These are phyloP conservation scores for Pachycephala philippinensis DNA, from an alignment of 2,113 vertebrate species.

Conservation along the genomic window DNA sequence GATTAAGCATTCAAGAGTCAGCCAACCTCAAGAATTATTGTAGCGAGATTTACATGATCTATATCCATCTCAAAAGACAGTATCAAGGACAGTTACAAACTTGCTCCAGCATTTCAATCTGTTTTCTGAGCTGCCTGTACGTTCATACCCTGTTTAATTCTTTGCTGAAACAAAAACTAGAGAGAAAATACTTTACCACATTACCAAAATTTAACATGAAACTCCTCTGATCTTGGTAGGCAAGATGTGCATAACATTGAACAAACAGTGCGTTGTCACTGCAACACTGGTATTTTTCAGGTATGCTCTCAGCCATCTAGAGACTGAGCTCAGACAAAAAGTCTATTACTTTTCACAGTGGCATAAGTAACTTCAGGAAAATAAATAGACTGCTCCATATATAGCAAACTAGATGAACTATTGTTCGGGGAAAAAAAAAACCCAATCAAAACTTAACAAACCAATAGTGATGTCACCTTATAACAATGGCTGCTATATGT, in stretches of 20 bases:
- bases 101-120: not conserved
- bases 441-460: not conserved
- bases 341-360: not conserved
- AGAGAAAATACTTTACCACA: not conserved
- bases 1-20: not conserved
- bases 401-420: not conserved
- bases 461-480: not conserved
- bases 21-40: not conserved
- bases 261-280: not conserved
- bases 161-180: not conserved
- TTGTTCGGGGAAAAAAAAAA: not conserved
- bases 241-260: not conserved
- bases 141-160: not conserved
- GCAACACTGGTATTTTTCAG: not conserved
- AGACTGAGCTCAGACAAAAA: not conserved
- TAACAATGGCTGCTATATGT: not conserved
- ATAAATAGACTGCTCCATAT: not conserved
- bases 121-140: not conserved
- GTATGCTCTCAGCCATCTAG: not conserved
- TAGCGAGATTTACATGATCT: not conserved
- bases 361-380: not conserved
- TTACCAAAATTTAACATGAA: not conserved
- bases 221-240: not conserved
- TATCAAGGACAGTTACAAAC: not conserved
- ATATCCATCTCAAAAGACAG: not conserved